phyloP scores from a whole-genome alignment of 2,113 vertebrate species.

The Anas platyrhynchos region DNA sequence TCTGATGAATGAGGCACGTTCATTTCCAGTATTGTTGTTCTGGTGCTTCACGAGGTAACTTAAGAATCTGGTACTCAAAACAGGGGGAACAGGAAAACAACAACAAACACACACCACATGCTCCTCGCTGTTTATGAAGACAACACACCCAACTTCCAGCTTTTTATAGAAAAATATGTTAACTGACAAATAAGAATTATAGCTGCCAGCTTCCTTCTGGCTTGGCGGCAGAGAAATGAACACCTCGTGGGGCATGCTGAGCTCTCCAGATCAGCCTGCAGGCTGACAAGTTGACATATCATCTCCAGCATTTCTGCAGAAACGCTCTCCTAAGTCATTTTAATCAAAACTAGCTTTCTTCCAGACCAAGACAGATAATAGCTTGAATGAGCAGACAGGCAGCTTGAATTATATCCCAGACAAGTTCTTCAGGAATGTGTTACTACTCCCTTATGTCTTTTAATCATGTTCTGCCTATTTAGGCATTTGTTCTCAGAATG shows the following conservation, averaged over 20 bases:
- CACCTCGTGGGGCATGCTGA: not conserved
- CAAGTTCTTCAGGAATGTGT: not conserved
- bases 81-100: not conserved
- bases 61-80: not conserved
- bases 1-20: not conserved
- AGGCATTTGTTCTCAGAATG: not conserved
- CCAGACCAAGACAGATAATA: not conserved
- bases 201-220: not conserved
- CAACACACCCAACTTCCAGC: not conserved
- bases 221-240: not conserved
- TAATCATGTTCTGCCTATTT: not conserved
- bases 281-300: not conserved
- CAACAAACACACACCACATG: not conserved
- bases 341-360: not conserved
- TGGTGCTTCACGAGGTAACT: not conserved
- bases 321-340: not conserved
- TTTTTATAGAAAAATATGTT: not conserved
- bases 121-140: not conserved
- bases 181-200: not conserved
- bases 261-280: not conserved
- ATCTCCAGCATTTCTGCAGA: not conserved
- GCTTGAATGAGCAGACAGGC: not conserved
- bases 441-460: not conserved
- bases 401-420: not conserved
- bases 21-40: not conserved